Base-by-base conservation (phyloP, 2,888 invertebrate species). In the Melitaea athalia region DNA sequence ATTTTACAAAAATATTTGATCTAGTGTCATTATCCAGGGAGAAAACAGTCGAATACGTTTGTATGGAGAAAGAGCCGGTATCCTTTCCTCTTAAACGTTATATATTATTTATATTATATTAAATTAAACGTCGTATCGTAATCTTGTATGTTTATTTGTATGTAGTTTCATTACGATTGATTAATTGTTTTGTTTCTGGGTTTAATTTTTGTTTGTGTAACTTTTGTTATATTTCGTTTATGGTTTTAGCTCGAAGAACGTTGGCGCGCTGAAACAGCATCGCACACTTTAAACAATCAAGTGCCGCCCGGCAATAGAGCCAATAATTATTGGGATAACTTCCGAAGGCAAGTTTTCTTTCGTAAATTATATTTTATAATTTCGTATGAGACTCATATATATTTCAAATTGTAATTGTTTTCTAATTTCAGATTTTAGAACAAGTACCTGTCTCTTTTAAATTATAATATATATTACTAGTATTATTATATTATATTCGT, bases 261-360 rank as follows among this genome's bases (percentile, higher is more conserved):
- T 55, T 92, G 92, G 92, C 87, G 92, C 1, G 86, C 81, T 0
- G 92, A 91, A 66, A 89, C 85, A 0, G 91, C 89, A 17, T 90
- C 92, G 76, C 94, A 92, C 75, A 95, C 96, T 0, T 93, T 98
- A 57, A 98, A 98, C 87, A 98, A 98, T 86, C 97, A 98, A 92
- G 97, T 98, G 64, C 96, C 97, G 50, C 98, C 98, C 47, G 97
- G 98, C 42, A 97, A 97, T 87, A 93, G 98, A 74, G 97, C 97
- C 67, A 98, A 98, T 87, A 98, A 98, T 90, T 98, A 98, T 88
- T 98, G 97, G 97, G 98, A 98, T 85, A 98, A 98, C 89, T 98
- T 98, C 86, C 93, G 97, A 92, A 97, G 97, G 97, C 97, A 95
- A 71, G 65, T 65, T 8, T 38, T 24, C 12, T 0, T 14, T 57